These are phyloP conservation scores for Gymnocypris eckloni DNA, from an alignment of 2,797 vertebrate species.

Conservation along the genomic window DNA sequence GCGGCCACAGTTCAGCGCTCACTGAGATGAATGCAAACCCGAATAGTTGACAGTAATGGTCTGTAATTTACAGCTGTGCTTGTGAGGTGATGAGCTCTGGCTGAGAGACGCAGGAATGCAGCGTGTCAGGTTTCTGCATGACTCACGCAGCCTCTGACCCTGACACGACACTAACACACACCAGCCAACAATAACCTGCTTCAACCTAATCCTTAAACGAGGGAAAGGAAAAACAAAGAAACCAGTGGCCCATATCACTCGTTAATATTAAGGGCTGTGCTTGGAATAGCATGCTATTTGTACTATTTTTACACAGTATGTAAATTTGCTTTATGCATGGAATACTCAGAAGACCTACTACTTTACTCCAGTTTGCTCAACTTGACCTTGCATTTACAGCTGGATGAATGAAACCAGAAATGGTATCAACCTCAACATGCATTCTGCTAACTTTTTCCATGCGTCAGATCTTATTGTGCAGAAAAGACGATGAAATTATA, in stretches of 20 bases:
- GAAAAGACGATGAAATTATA: not conserved
- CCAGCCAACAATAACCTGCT: slow-evolving; percentile 38
- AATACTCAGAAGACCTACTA: not conserved
- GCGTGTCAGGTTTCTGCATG: slow-evolving; percentile 63
- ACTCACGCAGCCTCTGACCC: slow-evolving; percentile 52
- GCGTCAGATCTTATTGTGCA: not conserved
- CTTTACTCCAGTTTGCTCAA: not conserved
- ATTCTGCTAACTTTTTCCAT: not conserved
- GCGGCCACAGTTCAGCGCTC: slow-evolving; percentile 75
- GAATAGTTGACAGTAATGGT: slow-evolving; percentile 66
- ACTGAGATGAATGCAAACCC: slow-evolving; percentile 60
- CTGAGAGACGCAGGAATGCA: slow-evolving; percentile 55
- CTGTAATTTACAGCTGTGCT: slow-evolving; percentile 65
- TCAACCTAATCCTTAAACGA: slow-evolving; percentile 50
- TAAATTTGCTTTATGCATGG: not conserved
- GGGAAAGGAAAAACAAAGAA: slow-evolving; percentile 39
- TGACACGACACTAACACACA: slow-evolving; percentile 40
- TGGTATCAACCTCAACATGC: not conserved
- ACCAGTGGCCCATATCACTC: slow-evolving; percentile 16
- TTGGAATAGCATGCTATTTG: not conserved
- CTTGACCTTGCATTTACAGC: not conserved
- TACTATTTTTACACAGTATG: slow-evolving; percentile 4
- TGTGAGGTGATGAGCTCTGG: slow-evolving; percentile 55
- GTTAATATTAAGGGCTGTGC: slow-evolving; percentile 18
- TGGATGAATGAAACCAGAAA: not conserved